Evolutionary conservation across 1,140 invertebrate genomes (phyloP), one percentile per base, ranked within the genome.

Genomic region (Diploscapter pachys): DNA sequence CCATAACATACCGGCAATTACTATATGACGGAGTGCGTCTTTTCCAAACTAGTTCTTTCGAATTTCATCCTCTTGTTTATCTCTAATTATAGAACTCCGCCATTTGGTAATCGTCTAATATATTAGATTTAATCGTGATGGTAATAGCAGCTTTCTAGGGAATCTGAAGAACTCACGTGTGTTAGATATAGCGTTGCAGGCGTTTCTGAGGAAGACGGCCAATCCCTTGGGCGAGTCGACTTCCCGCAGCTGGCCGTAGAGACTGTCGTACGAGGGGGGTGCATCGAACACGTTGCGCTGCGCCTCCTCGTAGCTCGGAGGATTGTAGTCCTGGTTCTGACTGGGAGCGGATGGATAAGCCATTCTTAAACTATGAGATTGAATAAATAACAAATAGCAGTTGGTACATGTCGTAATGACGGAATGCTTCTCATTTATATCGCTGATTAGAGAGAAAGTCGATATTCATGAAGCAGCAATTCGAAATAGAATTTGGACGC

Each of bases 211-310:
- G 65, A 77, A 77, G 5, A 51, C 11, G 31, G 76, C 73, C 4
- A 77, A 57, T 3, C 76, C 76, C 4, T 48, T n/a, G 8, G 76
- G 75, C 49, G 65, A 74, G 66, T 77, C 72, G 11, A 77, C 76
- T 5, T 62, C 53, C 51, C 66, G 76, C 54, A 77, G 78, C 53
- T 77, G 64, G 13, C 76, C 76, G 76, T 78, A 77, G 6, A 77
- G 65, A n/a, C 63, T 63, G 61, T 77, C 76, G 71, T 77, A 77
- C 48, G 74, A 74, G 0, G 76, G 76, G 63, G 76, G 76, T 48
- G 75, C 65, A 2, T 51, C 76, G 77, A 67, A 67, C 50, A 31
- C 48, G 53, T 55, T 55, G 11, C 11, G 52, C 66, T 68, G 66
- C 1, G 66, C 66, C 31, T 68, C 66, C 11, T 74, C 72, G 70